Evolutionary conservation across 2,113 vertebrate genomes (phyloP), one percentile per base, ranked within the genome.

Genomic region (Gasterosteus aculeatus): DNA sequence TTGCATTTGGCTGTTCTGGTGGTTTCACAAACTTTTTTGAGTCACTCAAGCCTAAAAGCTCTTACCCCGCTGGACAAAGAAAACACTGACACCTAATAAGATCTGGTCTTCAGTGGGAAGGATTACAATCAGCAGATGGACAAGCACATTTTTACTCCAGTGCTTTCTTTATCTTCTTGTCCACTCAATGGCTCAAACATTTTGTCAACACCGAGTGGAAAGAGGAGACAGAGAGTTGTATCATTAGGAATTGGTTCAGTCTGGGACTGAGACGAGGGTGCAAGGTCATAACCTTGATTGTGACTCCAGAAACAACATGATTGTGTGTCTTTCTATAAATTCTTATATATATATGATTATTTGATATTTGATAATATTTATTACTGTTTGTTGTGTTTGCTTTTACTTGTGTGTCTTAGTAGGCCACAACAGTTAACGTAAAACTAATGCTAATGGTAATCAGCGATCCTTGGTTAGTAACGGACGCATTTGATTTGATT

Each of bases 211-310:
- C 51, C 22, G 6, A 11, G 51, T 26, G 4, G 51, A 12, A 54
- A 54, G 51, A 22, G 26, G n/a, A 9, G 47, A 14, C n/a, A 12
- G 51, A 10, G 51, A 10, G 75, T 75, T 90, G 91, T 92, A 91
- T 93, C 91, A 85, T 89, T 86, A 86, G 84, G 84, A 93, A 94
- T 93, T 92, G 93, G 93, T 94, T 85, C 74, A 88, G 91, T 93
- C 90, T 94, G 91, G 89, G 85, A 80, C 87, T 89, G 81, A 90
- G 90, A 82, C 80, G 69, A 81, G 63, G 91, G 87, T 88, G 85
- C 80, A 90, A 93, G 92, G 92, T 93, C 79, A 16, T 41, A 86
- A 85, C 77, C 87, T 87, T 87, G 72, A 75, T 26, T 42, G 64
- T 88, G 87, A 88, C 82, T 80, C 90, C 67, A 22, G 31, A 75